phyloP scores from a whole-genome alignment of 2,888 invertebrate genomes.

The Pediacus dermestoides region DNA sequence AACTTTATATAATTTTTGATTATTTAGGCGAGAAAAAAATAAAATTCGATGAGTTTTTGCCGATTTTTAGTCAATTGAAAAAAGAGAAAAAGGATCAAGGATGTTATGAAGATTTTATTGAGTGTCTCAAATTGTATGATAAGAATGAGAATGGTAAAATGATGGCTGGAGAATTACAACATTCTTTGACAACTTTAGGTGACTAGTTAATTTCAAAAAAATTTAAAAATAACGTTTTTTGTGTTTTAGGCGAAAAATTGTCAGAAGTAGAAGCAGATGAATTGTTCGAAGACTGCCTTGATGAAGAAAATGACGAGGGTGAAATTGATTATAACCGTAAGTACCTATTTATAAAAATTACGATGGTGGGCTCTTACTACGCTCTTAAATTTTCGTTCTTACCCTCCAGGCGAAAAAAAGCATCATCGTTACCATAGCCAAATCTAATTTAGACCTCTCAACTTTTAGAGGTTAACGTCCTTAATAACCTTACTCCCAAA shows the following conservation, averaged over 20 bases:
- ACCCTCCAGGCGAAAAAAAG: too few relatives aligned
- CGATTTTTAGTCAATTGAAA: constrained; percentile 87
- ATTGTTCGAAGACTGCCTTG: constrained; percentile 82
- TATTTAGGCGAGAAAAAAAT: constrained; percentile 76
- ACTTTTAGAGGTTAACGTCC: too few relatives aligned
- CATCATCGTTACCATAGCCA: too few relatives aligned
- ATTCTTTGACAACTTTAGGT: constrained; percentile 92
- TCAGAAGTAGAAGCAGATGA: constrained; percentile 72
- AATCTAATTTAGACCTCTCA: too few relatives aligned
- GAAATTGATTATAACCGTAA: constrained; percentile 89
- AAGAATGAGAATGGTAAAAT: constrained; percentile 95
- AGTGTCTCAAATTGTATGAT: constrained; percentile 99
- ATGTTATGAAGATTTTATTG: constrained; percentile 97
- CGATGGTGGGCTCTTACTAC: too few relatives aligned
- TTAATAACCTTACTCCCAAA: too few relatives aligned
- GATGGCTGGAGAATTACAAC: constrained; percentile 91
- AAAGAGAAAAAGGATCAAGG: constrained; percentile 91
- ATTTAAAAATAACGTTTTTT: neutral
- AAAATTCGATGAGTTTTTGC: constrained; percentile 93
- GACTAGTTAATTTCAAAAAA: constrained; percentile 34
- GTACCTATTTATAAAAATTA: constrained; percentile 47
- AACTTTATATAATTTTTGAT: neutral
- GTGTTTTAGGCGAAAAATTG: constrained; percentile 77
- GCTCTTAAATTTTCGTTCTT: too few relatives aligned
- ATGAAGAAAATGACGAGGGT: constrained; percentile 90